Percentiles rank a stretch among this genome's conserved stretches.
Conservation (phyloP, 2,888 invertebrate genomes). For the Platycnemis pennipes region DNA sequence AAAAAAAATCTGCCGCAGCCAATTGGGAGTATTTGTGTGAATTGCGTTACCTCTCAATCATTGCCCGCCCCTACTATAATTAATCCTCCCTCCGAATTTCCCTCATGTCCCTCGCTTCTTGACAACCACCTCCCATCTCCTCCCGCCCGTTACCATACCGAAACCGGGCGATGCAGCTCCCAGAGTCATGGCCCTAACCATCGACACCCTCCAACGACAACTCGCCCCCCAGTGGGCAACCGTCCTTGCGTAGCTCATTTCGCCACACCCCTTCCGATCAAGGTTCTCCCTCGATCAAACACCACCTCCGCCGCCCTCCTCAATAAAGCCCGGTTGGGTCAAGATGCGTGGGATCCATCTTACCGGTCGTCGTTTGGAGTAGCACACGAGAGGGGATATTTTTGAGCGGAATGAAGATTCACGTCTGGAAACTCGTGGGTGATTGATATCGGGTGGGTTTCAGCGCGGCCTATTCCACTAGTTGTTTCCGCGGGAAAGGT, state of each 20-base stretch:
- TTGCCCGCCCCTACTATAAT: conserved; percentile 47
- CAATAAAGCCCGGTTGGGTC: conserved; percentile 60
- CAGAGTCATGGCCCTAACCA: conserved; percentile 39
- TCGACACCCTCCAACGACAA: conserved; percentile 53
- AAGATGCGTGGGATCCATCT: conserved; percentile 61
- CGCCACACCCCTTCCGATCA: background rate
- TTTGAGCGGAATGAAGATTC: background rate
- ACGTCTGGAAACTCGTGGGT: background rate
- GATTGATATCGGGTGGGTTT: background rate
- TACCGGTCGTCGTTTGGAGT: no score
- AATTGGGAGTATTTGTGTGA: conserved; percentile 42
- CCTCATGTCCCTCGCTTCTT: conserved; percentile 56
- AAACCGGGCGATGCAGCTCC: conserved; percentile 57
- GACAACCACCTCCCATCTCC: conserved; percentile 11
- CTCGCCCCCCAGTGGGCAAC: conserved; percentile 28
- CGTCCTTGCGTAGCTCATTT: conserved; percentile 40
- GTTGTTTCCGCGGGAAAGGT: background rate
- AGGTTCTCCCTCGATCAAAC: background rate
- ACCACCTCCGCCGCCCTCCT: background rate
- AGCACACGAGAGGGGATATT: background rate
- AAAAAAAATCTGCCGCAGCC: conserved; percentile 55
- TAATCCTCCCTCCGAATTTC: background rate
- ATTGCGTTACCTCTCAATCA: conserved; percentile 21
- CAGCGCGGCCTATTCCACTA: background rate
- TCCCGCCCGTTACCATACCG: conserved; percentile 46